Base-by-base conservation (phyloP, 2,797 vertebrate species). In the Eremophila alpestris region DNA sequence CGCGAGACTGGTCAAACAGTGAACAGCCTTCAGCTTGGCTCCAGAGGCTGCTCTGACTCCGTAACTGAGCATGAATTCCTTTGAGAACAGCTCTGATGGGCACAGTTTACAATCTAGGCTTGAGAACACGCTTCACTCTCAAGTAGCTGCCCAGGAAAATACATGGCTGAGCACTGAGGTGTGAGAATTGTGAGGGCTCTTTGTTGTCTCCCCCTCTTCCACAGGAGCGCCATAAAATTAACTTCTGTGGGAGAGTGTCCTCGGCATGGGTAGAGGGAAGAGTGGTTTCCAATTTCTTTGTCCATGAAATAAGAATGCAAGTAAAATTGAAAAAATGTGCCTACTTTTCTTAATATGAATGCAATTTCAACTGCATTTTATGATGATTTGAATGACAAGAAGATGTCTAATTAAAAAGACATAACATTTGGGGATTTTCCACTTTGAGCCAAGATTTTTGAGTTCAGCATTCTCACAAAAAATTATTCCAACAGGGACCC, bases 391-490 rank as follows among this genome's bases (percentile, higher is more conserved):
- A 79, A 70, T 64, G 67, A 82, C 45, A 84, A 63, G 22, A 82
- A 59, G 32, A 40, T 43, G 34, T 92, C 82, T 83, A 69, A 77
- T 56, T 64, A 38, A 68, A 96, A 85, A 93, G 41, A 55, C 29
- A 11, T 56, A 90, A 77, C 49, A 60, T 69, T 94, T 94, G 48
- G n/a, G 45, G 43, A 38, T 45, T 40, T 83, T 87, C 22, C 26
- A 19, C 71, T 83, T 71, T 51, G n/a, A 59, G 38, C 24, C 80
- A 73, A 40, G 38, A 58, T 80, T 86, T 94, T 93, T 51, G 32
- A 91, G 32, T 87, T 88, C 80, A 85, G 30, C 46, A 5, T 95
- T 96, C 73, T 86, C 60, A 62, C 62, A 79, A 91, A 79, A 79
- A 93, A 89, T 82, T 88, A 60, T 81, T 95, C 82, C 34, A 24